These are phyloP conservation scores for Cephus cinctus DNA, from an alignment of 1,140 invertebrate genomes.

Conservation along the genomic window DNA sequence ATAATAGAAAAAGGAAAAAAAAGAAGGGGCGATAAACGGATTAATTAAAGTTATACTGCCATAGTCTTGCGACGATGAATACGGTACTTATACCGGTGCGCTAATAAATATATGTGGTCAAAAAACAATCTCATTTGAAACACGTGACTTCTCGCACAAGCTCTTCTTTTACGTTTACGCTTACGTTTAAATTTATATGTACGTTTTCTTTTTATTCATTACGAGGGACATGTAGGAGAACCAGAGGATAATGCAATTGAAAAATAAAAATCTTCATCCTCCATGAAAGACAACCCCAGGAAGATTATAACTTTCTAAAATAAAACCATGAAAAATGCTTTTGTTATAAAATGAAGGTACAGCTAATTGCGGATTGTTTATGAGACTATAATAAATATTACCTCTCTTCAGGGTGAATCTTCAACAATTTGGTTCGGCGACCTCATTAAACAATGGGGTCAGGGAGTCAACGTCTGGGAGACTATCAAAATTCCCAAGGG, in stretches of 20 bases:
- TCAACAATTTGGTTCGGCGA: conserved; percentile 50
- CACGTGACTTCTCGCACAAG: conserved; percentile 9
- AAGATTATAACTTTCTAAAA: too few species aligned
- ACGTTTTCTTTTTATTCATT: not conserved
- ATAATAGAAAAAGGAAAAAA: conserved; percentile 5
- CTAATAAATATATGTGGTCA: too few species aligned
- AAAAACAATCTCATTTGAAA: conserved; percentile 6
- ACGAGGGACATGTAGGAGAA: too few species aligned
- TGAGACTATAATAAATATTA: not conserved
- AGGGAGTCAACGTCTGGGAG: conserved; percentile 50
- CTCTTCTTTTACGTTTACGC: conserved; percentile 1
- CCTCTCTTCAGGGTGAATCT: not conserved
- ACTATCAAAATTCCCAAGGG: conserved; percentile 50
- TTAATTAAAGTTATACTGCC: too few species aligned
- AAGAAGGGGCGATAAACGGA: conserved; percentile 9
- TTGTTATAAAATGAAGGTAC: too few species aligned
- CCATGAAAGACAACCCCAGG: too few species aligned
- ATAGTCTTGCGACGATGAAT: conserved; percentile 9
- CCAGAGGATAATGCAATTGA: not conserved
- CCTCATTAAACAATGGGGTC: conserved; percentile 51
- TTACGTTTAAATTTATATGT: not conserved
- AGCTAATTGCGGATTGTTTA: not conserved
- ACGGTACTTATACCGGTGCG: conserved; percentile 11
- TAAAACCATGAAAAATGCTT: too few species aligned
- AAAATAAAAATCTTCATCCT: not conserved